Percentiles rank a stretch among this genome's conserved stretches.
Conservation (phyloP, 2,888 invertebrate species). For the Synergus gifuensis region DNA sequence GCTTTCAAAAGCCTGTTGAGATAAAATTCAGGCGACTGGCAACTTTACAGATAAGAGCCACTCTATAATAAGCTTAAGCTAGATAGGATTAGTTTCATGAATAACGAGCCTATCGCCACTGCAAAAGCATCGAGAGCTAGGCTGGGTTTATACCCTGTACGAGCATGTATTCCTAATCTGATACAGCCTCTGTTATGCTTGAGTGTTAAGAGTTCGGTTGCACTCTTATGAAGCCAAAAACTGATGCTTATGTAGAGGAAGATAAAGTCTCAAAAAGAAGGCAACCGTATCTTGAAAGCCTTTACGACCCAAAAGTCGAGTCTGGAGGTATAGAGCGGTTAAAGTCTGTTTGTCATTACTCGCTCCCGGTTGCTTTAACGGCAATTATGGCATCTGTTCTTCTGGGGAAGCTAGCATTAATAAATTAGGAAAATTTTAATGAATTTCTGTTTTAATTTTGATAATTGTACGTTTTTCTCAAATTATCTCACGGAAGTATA, state of each 20-base stretch:
- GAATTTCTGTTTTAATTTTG: background rate
- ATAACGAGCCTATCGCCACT: conserved; percentile 42
- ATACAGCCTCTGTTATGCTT: background rate
- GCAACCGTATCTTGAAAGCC: background rate
- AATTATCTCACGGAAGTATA: background rate
- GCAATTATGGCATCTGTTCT: background rate
- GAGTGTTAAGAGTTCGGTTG: background rate
- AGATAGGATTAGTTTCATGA: background rate
- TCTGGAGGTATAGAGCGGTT: background rate
- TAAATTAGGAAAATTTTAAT: background rate
- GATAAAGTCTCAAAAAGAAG: background rate
- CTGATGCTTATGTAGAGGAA: background rate
- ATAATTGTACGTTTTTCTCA: background rate
- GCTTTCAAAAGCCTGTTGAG: background rate
- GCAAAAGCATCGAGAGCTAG: background rate
- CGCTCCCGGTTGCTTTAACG: background rate
- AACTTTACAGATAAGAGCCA: background rate
- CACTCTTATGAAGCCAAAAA: background rate
- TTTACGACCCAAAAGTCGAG: background rate
- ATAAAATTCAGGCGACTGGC: background rate
- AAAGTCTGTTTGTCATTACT: background rate
- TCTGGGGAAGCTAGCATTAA: background rate
- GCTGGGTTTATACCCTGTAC: background rate
- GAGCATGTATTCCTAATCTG: background rate
- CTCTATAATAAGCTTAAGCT: conserved; percentile 3